Conservation (phyloP, 2,113 vertebrate genomes). For the Asarcornis scutulata region DNA sequence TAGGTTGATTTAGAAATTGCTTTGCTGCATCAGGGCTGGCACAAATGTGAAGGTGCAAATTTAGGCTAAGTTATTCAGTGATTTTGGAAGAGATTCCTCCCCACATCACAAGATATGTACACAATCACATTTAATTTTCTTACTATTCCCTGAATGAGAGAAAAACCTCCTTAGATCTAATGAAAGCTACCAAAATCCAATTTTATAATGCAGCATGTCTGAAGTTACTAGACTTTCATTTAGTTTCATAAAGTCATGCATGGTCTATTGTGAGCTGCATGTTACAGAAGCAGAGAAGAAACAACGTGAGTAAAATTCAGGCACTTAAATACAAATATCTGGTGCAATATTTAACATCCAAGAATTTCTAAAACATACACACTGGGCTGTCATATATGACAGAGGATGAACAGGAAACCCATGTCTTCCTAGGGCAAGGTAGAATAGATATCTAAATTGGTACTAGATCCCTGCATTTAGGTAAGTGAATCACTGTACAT, state of each 20-base stretch:
- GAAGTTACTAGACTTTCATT: neutral
- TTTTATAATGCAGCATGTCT: neutral
- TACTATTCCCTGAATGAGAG: neutral
- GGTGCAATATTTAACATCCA: neutral
- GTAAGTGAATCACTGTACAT: neutral
- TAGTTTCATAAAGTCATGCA: neutral
- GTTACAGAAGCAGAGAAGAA: neutral
- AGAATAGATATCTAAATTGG: neutral
- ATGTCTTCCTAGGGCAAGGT: neutral
- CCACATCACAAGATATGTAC: neutral
- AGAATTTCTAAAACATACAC: neutral
- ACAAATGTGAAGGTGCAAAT: neutral
- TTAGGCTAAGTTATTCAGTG: neutral
- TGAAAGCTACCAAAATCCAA: neutral
- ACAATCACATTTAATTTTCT: neutral
- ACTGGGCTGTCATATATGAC: neutral
- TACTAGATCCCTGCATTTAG: neutral
- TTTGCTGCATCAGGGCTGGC: neutral
- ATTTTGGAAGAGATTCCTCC: neutral
- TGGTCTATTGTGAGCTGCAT: neutral
- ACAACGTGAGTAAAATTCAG: neutral
- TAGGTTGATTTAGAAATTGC: conserved; percentile 10
- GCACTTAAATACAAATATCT: neutral
- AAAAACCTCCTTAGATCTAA: neutral
- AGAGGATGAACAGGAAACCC: neutral